These are phyloP conservation scores for Neodiprion pinetum DNA, from an alignment of 1,140 invertebrate species.

Conservation along the genomic window DNA sequence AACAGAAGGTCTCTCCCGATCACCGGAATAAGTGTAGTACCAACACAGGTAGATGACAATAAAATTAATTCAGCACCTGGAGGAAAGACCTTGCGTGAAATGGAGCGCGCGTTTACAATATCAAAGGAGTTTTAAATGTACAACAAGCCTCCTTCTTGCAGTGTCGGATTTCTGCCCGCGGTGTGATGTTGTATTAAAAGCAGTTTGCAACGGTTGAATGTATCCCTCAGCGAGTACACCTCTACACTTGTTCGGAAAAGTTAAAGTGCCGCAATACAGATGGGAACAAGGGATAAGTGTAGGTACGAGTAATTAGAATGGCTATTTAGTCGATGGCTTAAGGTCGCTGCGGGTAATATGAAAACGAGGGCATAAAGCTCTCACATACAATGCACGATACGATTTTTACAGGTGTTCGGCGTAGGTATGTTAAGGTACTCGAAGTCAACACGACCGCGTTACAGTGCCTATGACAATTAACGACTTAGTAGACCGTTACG, in stretches of 20 bases:
- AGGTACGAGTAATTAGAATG: background rate
- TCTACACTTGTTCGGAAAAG: background rate
- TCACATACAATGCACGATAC: background rate
- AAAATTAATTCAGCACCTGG: background rate
- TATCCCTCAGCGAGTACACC: background rate
- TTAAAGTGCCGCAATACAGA: background rate
- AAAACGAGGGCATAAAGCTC: conserved; percentile 7
- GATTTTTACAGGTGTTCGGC: too few species aligned
- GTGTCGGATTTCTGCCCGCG: too few species aligned
- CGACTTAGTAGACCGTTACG: conserved; percentile 10
- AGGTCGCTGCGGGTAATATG: background rate
- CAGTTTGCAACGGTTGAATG: background rate
- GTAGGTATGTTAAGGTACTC: too few species aligned
- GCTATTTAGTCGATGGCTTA: background rate
- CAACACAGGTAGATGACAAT: background rate
- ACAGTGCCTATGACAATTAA: conserved; percentile 2
- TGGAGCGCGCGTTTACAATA: too few species aligned
- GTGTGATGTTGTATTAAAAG: too few species aligned
- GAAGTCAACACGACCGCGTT: too few species aligned
- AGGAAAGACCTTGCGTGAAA: background rate
- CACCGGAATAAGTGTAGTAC: too few species aligned
- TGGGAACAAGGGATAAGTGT: background rate
- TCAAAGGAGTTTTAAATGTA: too few species aligned
- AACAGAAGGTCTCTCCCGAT: background rate
- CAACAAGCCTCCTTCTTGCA: too few species aligned